Percentiles rank a stretch among this genome's conserved stretches.
phyloP scores from a whole-genome alignment of 1,140 invertebrate species.

The Hylyphantes graminicola region DNA sequence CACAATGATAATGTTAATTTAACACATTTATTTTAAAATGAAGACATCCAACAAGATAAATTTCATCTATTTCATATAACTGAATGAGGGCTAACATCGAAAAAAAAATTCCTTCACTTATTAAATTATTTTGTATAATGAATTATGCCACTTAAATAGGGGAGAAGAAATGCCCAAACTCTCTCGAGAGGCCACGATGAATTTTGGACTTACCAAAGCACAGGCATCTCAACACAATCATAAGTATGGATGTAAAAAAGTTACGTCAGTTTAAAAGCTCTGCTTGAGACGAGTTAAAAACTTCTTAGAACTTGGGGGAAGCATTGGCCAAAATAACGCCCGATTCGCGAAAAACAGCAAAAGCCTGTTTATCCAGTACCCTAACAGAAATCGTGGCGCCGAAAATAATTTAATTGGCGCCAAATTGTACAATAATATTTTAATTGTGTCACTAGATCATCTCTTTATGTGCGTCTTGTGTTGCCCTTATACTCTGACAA shows the following conservation, averaged over 20 bases:
- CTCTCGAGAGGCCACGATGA: constrained; percentile 41
- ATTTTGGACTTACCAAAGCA: constrained; percentile 56
- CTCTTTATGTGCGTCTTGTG: too few species aligned
- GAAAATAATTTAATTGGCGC: too few species aligned
- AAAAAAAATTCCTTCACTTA: constrained; percentile 47
- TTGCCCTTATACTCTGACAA: too few species aligned
- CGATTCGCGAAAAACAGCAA: too few species aligned
- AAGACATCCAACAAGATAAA: constrained; percentile 60
- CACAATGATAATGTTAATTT: constrained; percentile 43
- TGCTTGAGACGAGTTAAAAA: constrained; percentile 58
- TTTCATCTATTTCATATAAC: constrained; percentile 57
- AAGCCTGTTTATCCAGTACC: too few species aligned
- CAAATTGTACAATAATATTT: too few species aligned
- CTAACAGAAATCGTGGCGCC: too few species aligned
- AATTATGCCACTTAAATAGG: constrained; percentile 42
- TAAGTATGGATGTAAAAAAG: constrained; percentile 59
- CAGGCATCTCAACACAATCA: constrained; percentile 58
- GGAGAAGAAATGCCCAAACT: constrained; percentile 39
- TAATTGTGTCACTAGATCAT: not conserved
- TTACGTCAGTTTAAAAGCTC: constrained; percentile 60
- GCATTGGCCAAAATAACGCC: constrained; percentile 57
- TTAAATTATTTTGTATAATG: constrained; percentile 43
- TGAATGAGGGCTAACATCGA: constrained; percentile 57
- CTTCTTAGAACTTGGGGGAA: constrained; percentile 40
- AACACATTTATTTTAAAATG: constrained; percentile 60